phyloP scores from a whole-genome alignment of 1,140 invertebrate species.

The Zaprionus tsacasi region DNA sequence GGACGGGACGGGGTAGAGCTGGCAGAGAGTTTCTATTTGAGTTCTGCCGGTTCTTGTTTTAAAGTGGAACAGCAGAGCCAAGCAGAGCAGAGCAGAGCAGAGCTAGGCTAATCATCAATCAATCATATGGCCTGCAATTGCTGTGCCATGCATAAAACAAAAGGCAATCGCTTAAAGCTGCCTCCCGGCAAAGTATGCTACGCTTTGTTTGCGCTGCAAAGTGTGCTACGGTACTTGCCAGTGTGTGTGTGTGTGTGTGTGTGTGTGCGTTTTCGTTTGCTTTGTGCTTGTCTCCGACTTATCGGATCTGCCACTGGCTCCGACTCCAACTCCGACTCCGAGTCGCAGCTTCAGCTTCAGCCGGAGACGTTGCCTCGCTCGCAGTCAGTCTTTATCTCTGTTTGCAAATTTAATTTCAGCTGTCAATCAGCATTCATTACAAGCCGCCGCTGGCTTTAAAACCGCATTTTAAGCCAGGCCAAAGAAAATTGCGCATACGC shows the following conservation, averaged over 20 bases:
- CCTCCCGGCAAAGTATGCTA: conserved; percentile 38
- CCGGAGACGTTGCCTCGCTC: background rate
- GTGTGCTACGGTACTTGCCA: conserved; percentile 21
- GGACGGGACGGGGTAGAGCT: background rate
- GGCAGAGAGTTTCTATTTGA: conserved; percentile 53
- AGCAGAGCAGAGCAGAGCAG: no score
- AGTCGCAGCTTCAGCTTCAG: background rate
- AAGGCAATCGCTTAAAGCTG: conserved; percentile 44
- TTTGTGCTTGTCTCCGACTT: conserved; percentile 21
- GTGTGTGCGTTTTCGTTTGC: background rate
- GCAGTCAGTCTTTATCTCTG: conserved; percentile 20
- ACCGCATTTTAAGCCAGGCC: conserved; percentile 31
- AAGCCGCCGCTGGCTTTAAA: conserved; percentile 40
- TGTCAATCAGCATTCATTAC: conserved; percentile 63
- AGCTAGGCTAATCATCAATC: conserved; percentile 66
- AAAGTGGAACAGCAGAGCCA: conserved; percentile 27
- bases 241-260: background rate
- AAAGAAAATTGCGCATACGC: conserved; percentile 47
- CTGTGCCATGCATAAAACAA: conserved; percentile 56
- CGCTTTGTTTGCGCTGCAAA: conserved; percentile 28
- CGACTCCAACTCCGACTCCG: background rate
- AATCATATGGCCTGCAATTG: conserved; percentile 63
- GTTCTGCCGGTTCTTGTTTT: conserved; percentile 53
- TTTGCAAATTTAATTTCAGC: conserved; percentile 48
- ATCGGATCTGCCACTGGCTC: conserved; percentile 10